These are phyloP conservation scores for Tenthredo mesomela DNA, from an alignment of 2,888 invertebrate genomes.

Conservation along the genomic window DNA sequence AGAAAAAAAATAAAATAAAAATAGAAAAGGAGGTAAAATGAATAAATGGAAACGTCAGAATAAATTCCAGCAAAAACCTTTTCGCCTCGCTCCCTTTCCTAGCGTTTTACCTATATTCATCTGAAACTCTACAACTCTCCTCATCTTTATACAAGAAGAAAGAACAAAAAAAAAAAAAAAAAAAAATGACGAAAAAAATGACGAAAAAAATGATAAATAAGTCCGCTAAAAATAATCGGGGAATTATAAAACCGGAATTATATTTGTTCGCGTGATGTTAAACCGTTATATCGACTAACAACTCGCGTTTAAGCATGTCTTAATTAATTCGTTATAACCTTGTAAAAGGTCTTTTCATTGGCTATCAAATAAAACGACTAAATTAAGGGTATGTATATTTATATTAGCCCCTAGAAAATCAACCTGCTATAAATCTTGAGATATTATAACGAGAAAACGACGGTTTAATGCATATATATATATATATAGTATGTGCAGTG, in stretches of 20 bases:
- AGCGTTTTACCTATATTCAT: neutral
- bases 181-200: neutral
- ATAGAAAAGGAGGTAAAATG: neutral
- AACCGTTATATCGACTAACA: neutral
- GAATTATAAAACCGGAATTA: neutral
- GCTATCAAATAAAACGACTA: conserved; percentile 35
- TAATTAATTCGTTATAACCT: conserved; percentile 17
- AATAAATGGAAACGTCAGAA: conserved; percentile 32
- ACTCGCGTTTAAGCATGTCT: neutral
- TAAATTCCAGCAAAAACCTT: conserved; percentile 21
- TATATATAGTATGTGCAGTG: neutral
- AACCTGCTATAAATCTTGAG: neutral
- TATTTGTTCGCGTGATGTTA: neutral
- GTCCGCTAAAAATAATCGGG: neutral
- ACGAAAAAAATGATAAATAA: neutral
- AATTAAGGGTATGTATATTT: neutral
- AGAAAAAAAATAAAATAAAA: neutral
- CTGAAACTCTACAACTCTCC: neutral
- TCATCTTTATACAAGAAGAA: neutral
- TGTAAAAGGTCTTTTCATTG: conserved; percentile 24
- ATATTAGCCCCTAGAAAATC: neutral
- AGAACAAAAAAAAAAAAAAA: neutral
- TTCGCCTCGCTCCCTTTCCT: neutral
- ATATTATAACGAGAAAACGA: neutral
- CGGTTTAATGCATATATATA: neutral